Percentiles rank a stretch among this genome's conserved stretches.
phyloP scores from a whole-genome alignment of 2,888 invertebrate species.

The Exocentrus adspersus region DNA sequence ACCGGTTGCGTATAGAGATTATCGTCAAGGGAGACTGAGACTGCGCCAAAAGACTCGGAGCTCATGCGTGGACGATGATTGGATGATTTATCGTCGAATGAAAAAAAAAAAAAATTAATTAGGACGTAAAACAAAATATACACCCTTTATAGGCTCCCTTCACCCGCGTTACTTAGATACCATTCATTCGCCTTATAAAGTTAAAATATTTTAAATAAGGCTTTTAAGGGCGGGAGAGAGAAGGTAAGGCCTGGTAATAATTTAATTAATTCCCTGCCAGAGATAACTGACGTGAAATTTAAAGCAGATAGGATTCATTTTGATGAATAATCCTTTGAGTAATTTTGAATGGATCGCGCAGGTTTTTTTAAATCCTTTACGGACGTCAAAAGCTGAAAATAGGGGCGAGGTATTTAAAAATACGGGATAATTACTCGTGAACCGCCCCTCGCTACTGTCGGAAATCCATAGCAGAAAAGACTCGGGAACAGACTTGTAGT shows the following conservation, averaged over 20 bases:
- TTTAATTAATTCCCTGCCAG: background rate
- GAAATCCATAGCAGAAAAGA: too few relatives aligned
- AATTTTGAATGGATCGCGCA: background rate
- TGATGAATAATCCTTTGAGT: background rate
- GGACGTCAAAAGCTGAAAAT: background rate
- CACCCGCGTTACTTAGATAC: background rate
- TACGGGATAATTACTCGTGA: too few relatives aligned
- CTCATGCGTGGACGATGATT: too few relatives aligned
- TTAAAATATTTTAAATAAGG: background rate
- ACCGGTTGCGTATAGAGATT: slow-evolving; percentile 33
- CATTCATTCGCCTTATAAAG: background rate
- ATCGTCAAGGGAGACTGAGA: slow-evolving; percentile 20
- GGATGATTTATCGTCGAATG: too few relatives aligned
- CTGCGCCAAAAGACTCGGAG: too few relatives aligned
- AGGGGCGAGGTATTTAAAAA: too few relatives aligned
- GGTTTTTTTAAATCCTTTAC: background rate
- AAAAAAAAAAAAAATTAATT: too few relatives aligned
- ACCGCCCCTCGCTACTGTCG: too few relatives aligned
- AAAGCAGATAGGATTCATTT: background rate
- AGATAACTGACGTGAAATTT: background rate
- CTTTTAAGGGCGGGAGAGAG: background rate
- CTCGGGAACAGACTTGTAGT: too few relatives aligned
- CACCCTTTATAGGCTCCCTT: too few relatives aligned
- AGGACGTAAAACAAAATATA: too few relatives aligned
- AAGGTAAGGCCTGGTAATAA: background rate